A percentile compares a stretch with the other conserved stretches of the same genome.
Evolutionary conservation across 2,113 vertebrate species (phyloP).

Genomic region (Coptodon rendalli): DNA sequence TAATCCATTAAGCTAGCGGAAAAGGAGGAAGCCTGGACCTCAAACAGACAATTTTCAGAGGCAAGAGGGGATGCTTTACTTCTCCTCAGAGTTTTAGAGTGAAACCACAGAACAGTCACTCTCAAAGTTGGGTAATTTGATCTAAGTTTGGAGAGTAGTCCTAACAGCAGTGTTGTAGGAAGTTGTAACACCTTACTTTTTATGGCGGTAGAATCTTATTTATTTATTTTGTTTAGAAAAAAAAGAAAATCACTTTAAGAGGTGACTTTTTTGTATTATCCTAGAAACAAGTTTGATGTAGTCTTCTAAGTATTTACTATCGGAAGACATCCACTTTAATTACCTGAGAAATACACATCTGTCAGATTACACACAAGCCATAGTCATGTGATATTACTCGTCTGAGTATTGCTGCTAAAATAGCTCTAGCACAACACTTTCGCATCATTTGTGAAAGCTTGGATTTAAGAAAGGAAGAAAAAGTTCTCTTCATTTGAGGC

Average conservation of each 20-base stretch:
- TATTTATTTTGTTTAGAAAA: background rate
- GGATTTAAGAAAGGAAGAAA: background rate
- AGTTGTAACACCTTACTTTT: background rate
- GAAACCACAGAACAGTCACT: background rate
- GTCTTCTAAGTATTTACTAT: background rate
- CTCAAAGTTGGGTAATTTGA: background rate
- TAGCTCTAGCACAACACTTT: background rate
- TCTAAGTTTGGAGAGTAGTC: background rate
- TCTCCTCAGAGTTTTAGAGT: slow-evolving; percentile 16
- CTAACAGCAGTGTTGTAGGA: background rate
- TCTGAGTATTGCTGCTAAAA: background rate
- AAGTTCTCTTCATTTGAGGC: background rate
- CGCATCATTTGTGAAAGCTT: background rate
- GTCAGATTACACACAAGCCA: background rate
- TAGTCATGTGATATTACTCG: background rate
- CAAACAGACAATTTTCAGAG: slow-evolving; percentile 41
- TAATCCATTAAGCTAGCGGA: slow-evolving; percentile 58
- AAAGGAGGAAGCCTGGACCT: slow-evolving; percentile 34
- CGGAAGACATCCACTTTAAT: background rate
- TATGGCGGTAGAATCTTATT: background rate
- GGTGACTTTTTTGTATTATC: background rate
- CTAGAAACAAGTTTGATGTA: background rate
- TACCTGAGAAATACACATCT: background rate
- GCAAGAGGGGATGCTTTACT: background rate
- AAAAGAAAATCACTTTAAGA: background rate